Evolutionary conservation across 1,140 invertebrate genomes (phyloP), one percentile per base, ranked within the genome.

Genomic region (Calliopsis andreniformis): DNA sequence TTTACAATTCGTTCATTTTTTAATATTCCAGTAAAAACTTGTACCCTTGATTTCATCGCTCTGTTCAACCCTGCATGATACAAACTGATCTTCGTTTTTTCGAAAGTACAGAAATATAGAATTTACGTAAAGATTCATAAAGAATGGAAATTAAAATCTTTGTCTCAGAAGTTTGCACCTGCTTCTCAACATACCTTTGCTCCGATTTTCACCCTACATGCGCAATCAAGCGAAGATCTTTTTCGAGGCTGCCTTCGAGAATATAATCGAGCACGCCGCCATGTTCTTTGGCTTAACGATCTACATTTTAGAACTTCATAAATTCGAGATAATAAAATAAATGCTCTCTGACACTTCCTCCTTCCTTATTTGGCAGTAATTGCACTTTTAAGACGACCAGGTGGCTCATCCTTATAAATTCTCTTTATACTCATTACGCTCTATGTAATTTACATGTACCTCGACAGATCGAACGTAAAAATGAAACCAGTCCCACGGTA

Each of bases 281-380:
- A 30, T 39, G 47, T 62, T 80, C 61, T 77, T 82, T 81, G 73
- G 73, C 72, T 62, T 70, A 51, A 64, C 25, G 28, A 56, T 43
- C 59, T 55, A 49, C 20, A n/a, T 3, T 39, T 53, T 66, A 42
- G 69, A 80, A 61, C 56, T 55, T 20, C 16, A 32, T n/a, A 45
- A 8, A 18, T n/a, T 18, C 25, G 23, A 59, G 18, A 18, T 35
- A 35, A 20, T 10, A 49, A 35, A 20, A 58, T 35, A 35, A 51
- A 23, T 23, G 20, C 23, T 25, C 14, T n/a, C n/a, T n/a, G 20
- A 53, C 51, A 16, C 23, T 53, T 35, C 14, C 30, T 58, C 35
- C 35, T n/a, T 8, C 30, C 16, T 32, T 51, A 47, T 32, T 28
- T 64, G 12, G 39, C 51, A 53, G 47, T 42, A 62, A 76, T 79